phyloP scores from a whole-genome alignment of 2,888 invertebrate genomes.

The Sicus ferrugineus region DNA sequence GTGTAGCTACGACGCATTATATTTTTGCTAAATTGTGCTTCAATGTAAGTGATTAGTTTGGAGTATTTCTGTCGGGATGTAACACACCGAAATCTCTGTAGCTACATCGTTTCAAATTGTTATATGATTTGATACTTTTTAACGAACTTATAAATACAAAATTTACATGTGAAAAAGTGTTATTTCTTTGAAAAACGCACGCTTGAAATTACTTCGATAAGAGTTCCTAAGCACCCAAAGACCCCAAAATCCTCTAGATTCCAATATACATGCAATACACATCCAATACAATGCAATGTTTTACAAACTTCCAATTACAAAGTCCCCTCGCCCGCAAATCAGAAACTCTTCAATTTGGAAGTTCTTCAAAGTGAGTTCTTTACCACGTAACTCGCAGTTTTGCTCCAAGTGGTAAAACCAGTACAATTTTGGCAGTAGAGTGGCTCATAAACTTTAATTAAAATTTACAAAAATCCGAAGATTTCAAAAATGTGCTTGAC shows the following conservation, averaged over 20 bases:
- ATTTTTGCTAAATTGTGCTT: constrained; percentile 23
- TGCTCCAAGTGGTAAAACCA: too few species aligned
- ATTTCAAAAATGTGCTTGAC: too few species aligned
- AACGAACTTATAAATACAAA: constrained; percentile 12
- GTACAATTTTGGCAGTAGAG: not conserved
- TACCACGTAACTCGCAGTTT: not conserved
- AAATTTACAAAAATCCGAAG: too few species aligned
- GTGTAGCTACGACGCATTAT: constrained; percentile 20
- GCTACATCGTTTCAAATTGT: constrained; percentile 23
- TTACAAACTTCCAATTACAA: too few species aligned
- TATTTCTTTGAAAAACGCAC: not conserved
- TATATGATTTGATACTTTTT: constrained; percentile 22
- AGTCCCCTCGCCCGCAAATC: too few species aligned
- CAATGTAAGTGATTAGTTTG: constrained; percentile 11
- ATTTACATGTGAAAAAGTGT: not conserved
- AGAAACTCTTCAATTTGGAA: too few species aligned
- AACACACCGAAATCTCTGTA: constrained; percentile 2
- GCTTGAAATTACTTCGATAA: too few species aligned
- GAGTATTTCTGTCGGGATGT: constrained; percentile 6
- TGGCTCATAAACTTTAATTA: too few species aligned
- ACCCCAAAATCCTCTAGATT: too few species aligned
- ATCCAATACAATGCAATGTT: too few species aligned
- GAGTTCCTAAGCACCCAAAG: too few species aligned
- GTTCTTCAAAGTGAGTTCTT: too few species aligned
- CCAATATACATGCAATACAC: not conserved